Evolutionary conservation across 2,797 vertebrate species (phyloP), one percentile per base, ranked within the genome.

Genomic region (Hafferia zeledoni): DNA sequence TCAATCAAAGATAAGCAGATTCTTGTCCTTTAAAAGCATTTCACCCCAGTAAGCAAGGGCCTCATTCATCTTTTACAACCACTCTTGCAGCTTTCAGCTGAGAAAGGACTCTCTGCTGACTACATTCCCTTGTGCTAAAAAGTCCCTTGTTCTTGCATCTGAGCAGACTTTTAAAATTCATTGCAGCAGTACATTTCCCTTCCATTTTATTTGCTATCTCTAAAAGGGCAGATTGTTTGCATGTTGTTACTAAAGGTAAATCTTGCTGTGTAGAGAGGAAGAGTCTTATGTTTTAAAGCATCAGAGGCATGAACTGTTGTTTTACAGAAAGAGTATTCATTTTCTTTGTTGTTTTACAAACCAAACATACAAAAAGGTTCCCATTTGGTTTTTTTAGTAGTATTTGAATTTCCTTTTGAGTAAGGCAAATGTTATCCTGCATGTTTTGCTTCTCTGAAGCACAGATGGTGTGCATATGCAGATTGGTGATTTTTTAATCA

Each of bases 391-490:
- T 96, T 97, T 95, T 97, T 83, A 91, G 95, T 94, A 88, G 83
- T 91, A 94, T 96, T 94, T 96, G 96, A 97, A 94, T 96, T 94
- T 97, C 56, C 87, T 91, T 95, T 96, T 75, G 47, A 97, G 94
- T 88, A 94, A 97, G 94, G 97, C 95, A 97, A 97, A 97, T 94
- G 97, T 97, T 97, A 96, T 92, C 95, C 93, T 97, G 97, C 95
- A 47, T 97, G 97, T 97, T 97, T 97, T 97, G 94, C 97, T 97
- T 96, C 97, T 97, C 96, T 67, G 78, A 92, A 96, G 98, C 98
- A 98, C 98, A 99, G 99, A 99, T 99, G 98, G 98, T 97, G 98
- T 98, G 98, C 98, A 98, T 98, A 98, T 98, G 98, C 98, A 98
- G 98, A 98, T 98, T 98, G 98, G 98, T 98, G 98, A 98, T 99